Base-by-base conservation (phyloP, 2,113 vertebrate species). In the Saccopteryx bilineata region DNA sequence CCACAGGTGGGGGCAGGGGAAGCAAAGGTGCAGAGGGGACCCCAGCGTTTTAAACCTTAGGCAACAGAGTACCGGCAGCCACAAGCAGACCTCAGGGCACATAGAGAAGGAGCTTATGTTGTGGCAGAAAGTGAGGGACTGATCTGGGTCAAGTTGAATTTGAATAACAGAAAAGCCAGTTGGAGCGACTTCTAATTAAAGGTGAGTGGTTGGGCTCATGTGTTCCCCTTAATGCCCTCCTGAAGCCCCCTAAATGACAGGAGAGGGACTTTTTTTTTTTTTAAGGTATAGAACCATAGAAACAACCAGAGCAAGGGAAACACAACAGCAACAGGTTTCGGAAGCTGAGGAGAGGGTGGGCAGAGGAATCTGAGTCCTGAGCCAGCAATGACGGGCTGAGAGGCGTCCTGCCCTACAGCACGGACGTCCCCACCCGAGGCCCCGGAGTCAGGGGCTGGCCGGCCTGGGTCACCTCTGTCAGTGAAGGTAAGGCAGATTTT, bases 361-460 rank as follows among this genome's bases (percentile, higher is more conserved):
- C 31, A 48, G 19, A 66, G 85, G 56, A 23, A 19, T 11, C 58
- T 18, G 58, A 61, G 63, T 66, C 79, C 95, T 18, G 9, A 39
- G 8, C 33, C 24, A 46, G 61, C 9, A 14, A 3, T 7, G 9
- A 72, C 63, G 21, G 26, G 24, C 66, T 17, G 9, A 58, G 87
- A n/a, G 24, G 13, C 56, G 75, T 5, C 12, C 28, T 3, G 18
- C 11, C 28, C 14, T 5, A 5, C 63, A 1, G 17, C 9, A 9
- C 0, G 2, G 17, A 10, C 18, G 2, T 7, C 71, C 18, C 69
- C 1, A 14, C 18, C 60, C 68, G 18, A 33, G 82, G 61, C 9
- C 2, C 21, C 1, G n/a, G 56, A 23, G 0, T 24, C n/a, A 0
- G 1, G n/a, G 58, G 4, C n/a, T 21, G 81, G 17, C 39, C 1